Base-by-base conservation (phyloP, 2,888 invertebrate species). In the Melinaea menophilus region DNA sequence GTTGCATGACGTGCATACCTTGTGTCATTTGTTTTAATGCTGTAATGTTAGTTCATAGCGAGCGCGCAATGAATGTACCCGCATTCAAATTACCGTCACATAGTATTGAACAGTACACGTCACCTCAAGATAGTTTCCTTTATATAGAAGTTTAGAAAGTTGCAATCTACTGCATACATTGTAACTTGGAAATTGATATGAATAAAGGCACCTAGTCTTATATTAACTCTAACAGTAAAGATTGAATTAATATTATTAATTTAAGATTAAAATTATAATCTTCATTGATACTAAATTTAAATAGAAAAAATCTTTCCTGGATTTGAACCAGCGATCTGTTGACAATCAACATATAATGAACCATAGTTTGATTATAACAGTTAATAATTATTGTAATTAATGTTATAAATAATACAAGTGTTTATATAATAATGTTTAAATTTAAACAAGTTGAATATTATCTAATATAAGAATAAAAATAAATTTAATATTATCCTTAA, bases 261-360 rank as follows among this genome's bases (percentile, higher is more conserved):
- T 22, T 22, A 22, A 22, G 22, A 22, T 22, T 12, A 3, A n/a
- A 11, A 46, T 46, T 46, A n/a, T 46, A 11, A 46, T 55, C n/a
- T 33, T 33, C 31, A 55, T 55, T 55, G 22, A 22, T 22, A 22
- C 13, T 31, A 54, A 22, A 13, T 55, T 34, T 33, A 56, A 35
- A 58, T 66, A 75, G 80, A 76, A 73, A 72, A 7, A 67, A 46
- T 91, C 91, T 91, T 91, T 91, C 90, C 91, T 91, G 91, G 91
- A 91, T 91, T 92, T 92, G 92, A 92, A 92, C 92, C 92, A 92
- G 92, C 88, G 92, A 92, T 91, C 91, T 92, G 92, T 92, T 91
- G 91, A 92, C 22, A 22, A 22, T 22, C 22, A 22, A 22, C 22
- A 22, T 22, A 22, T 22, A 22, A 22, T 22, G 22, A 22, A 22